Base-by-base conservation (phyloP, 1,140 invertebrate genomes). In the Drosophila pallidifrons region DNA sequence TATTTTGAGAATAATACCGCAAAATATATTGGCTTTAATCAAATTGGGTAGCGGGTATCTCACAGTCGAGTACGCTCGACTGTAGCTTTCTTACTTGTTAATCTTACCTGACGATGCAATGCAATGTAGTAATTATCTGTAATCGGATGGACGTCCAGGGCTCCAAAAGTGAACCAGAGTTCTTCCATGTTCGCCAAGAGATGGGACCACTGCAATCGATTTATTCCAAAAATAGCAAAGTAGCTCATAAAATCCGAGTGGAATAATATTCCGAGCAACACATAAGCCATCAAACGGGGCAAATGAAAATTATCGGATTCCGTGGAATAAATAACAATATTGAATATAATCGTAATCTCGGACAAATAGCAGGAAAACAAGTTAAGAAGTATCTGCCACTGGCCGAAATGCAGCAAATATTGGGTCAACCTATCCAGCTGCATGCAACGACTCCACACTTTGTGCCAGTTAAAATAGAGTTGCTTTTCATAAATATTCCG, bases 301-400 rank as follows among this genome's bases (percentile, higher is more conserved):
- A 70, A 5, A 7, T 46, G n/a, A 2, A 54, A 71, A 45, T 60
- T 5, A 3, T 69, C 55, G 1, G 45, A 51, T 0, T 67, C 61
- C 5, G 49, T 13, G 11, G 46, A 30, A 1, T 67, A 72, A 10
- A 85, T 25, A 10, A 82, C 46, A n/a, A 88, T 1, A n/a, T 79
- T 76, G 20, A 89, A 88, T 15, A 79, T 10, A 4, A 52, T 43
- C 2, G 81, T 51, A 7, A 81, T 76, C 2, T 58, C 60, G 13
- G 64, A 71, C 3, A 88, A 32, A 47, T 89, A 88, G 5, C 49
- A 75, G 15, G 57, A 55, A 0, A 75, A 65, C 13, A 88, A 5
- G 43, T 83, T 75, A 1, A 75, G 45, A 0, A 88, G 68, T 8
- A 88, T 5, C 43, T 85, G 85, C 67, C 65, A 75, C 4, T 81